Base-by-base conservation (phyloP, 2,113 vertebrate species). In the Corythoichthys intestinalis region DNA sequence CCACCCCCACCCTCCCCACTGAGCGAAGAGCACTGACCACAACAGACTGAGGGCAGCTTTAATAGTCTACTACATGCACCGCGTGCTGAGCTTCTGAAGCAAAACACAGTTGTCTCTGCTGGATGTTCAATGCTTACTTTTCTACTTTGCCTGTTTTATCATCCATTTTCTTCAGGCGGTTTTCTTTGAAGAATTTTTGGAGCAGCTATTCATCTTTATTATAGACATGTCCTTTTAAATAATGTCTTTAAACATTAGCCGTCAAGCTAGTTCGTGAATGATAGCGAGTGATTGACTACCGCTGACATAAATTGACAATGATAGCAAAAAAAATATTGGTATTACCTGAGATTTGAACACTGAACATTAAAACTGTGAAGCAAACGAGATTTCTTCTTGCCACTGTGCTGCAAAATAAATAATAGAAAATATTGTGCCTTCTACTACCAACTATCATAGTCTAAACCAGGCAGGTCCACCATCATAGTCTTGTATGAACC, bases 41-140 rank as follows among this genome's bases (percentile, higher is more conserved):
- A 41, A 11, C 67, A 63, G 69, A 67, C 67, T 53, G 70, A 54
- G 66, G 64, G 67, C 48, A 63, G 73, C 70, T 63, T 78, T 75
- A 76, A 84, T 78, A 59, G 66, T 71, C 64, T 77, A 60, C 67
- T 66, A 65, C 63, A 73, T 49, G 39, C 57, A 65, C 48, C 4
- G 59, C 49, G 72, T 38, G 17, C 70, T 35, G 20, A 75, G 71
- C 61, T 69, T 79, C 66, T 69, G 15, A 66, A 65, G 48, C 64
- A 66, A 76, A 76, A 76, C 60, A 63, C 5, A 11, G 61, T n/a
- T 58, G 28, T 7, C 44, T 69, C 59, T n/a, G n/a, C 54, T 50
- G 48, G 50, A 10, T 65, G 38, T 47, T 20, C 28, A 49, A 34
- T 56, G 9, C 14, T 70, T 57, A 12, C 54, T 63, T 6, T 44